phyloP scores from a whole-genome alignment of 2,113 vertebrate species.

The Pica pica region DNA sequence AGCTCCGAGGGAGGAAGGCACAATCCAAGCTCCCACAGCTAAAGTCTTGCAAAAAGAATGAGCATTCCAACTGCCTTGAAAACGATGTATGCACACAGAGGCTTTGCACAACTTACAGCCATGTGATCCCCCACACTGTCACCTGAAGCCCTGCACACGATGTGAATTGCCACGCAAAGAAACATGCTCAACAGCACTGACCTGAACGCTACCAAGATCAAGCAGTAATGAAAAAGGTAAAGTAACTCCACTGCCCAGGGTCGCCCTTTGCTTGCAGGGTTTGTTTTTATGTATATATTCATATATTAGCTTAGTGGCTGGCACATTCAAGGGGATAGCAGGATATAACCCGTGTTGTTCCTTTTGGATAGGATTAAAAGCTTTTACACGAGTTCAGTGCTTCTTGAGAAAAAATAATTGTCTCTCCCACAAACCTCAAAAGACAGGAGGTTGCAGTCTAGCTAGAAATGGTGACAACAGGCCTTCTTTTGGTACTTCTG shows the following conservation, averaged over 20 bases:
- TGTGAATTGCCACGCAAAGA: neutral
- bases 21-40: neutral
- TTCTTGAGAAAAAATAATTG: neutral
- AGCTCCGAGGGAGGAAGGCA: neutral
- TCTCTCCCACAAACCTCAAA: neutral
- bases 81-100: neutral
- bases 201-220: neutral
- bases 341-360: neutral
- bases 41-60: neutral
- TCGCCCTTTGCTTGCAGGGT: neutral
- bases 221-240: neutral
- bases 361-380: neutral
- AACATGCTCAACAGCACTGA: neutral
- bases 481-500: neutral
- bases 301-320: neutral
- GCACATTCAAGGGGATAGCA: neutral
- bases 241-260: neutral
- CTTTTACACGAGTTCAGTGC: neutral
- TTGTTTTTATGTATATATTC: neutral
- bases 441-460: neutral
- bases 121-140: neutral
- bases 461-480: neutral
- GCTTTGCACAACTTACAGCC: neutral
- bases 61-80: constrained; percentile 3
- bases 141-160: neutral